Evolutionary conservation across 2,888 invertebrate genomes (phyloP), one percentile per base, ranked within the genome.

Genomic region (Erebia epiphron): DNA sequence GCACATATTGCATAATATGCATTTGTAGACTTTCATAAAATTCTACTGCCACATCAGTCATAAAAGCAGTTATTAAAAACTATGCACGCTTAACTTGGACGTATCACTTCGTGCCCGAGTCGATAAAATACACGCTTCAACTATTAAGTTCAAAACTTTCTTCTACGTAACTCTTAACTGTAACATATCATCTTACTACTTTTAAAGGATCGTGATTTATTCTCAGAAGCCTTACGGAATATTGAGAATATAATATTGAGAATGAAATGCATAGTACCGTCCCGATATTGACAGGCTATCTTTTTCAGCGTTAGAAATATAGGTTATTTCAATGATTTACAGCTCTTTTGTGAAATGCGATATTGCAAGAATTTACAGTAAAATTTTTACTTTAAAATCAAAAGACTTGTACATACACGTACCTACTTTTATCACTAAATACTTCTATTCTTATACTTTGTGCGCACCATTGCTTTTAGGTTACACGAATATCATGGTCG

Each of bases 151-250:
- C 50, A 60, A 71, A 73, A 73, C 65, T 73, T 68, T 69, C 69
- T 71, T 70, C 57, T 68, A 67, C 57, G 62, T 67, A 69, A 35
- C 52, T 72, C 67, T 16, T 52, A 64, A 64, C 64, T 64, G 52
- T 64, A 64, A 67, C 67, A 69, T 73, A 73, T 71, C 69, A 71
- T 69, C 69, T 67, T 50, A 58, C 64, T 67, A 68, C 64, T 71
- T 71, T 69, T 56, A 73, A 73, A 71, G 67, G 72, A 41, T 41
- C 58, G 69, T 71, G 73, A 73, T 71, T 73, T 69, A 67, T 71
- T 57, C 63, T 65, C 57, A 56, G 61, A 71, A 69, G 67, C 69
- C 62, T 43, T 50, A 26, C 57, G 63, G 50, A 57, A 69, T 58
- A 58, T 58, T 41, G 56, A 63, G 56, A 69, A 69, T 18, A 60